Evolutionary conservation across 2,888 invertebrate genomes (phyloP), one percentile per base, ranked within the genome.

Genomic region (Rhimphoctona megacephalus): DNA sequence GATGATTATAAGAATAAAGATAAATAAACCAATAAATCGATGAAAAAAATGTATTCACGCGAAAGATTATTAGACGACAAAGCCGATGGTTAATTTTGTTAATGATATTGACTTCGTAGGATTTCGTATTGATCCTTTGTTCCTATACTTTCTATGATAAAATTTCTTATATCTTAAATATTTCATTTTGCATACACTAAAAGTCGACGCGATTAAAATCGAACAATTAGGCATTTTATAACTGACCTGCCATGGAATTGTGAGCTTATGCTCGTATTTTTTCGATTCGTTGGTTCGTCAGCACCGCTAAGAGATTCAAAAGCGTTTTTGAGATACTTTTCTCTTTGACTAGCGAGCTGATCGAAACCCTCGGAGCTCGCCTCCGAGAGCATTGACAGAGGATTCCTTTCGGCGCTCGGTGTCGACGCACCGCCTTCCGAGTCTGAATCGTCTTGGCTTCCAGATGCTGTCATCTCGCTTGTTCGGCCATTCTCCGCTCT

Each of bases 351-450:
- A 0, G 95, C 96, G 7, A 96, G 94, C 87, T 95, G 95, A 92
- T 95, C 95, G 87, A 95, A 92, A 0, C 96, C 96, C 94, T 97
- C 97, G 67, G 97, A 97, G 89, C 97, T 97, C 0, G 97, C 96
- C 80, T 94, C 94, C 19, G 97, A 97, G 76, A 98, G 94, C 89
- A 96, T 95, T 5, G 96, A 96, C 92, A 95, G 93, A 0, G 97
- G 96, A 92, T 97, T 97, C 67, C 97, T 95, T 86, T 98, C 98
- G 0, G 97, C 97, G 84, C 97, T 98, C 0, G 98, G 98, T 0
- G 98, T 98, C 0, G 98, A 98, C 11, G 96, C 97, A 95, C 94
- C 94, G 22, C 95, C 95, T 87, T 95, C 95, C 22, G 94, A 94
- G 70, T 96, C 96, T 81, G 97, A 97, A 69, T 96, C 97, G 90